These are phyloP conservation scores for Frankliniella intonsa DNA, from an alignment of 2,888 invertebrate species.

Conservation along the genomic window DNA sequence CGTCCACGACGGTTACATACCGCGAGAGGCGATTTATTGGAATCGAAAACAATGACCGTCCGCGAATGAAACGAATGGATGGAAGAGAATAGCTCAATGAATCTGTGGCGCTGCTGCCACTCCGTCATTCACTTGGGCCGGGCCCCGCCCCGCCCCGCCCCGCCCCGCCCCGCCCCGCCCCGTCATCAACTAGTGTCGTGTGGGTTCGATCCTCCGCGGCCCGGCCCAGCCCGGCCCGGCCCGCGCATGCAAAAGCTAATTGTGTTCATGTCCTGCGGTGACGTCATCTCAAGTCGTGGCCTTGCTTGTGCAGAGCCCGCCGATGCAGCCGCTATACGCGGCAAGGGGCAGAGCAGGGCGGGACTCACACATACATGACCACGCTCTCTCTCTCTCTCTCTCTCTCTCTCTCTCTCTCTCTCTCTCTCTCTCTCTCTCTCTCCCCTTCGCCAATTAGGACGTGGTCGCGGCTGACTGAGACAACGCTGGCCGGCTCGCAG, in stretches of 20 bases:
- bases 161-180: no score
- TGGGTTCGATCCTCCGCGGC: background rate
- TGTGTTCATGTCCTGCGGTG: background rate
- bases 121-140: background rate
- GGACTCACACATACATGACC: no score
- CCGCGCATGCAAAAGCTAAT: background rate
- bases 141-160: background rate
- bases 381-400: no score
- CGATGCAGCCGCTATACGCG: no score
- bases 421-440: no score
- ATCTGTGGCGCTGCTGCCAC: background rate
- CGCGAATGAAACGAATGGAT: background rate
- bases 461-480: background rate
- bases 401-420: no score
- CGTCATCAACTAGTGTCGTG: background rate
- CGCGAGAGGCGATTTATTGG: conserved; percentile 2
- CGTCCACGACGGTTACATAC: background rate
- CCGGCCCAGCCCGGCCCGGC: background rate
- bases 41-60: conserved; percentile 1
- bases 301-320: no score
- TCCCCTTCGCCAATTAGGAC: background rate
- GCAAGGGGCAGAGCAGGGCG: no score
- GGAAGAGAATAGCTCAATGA: conserved; percentile 8
- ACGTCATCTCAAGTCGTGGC: no score
- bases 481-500: background rate